Conservation (phyloP, 2,797 vertebrate species). For the Tenualosa ilisha region DNA sequence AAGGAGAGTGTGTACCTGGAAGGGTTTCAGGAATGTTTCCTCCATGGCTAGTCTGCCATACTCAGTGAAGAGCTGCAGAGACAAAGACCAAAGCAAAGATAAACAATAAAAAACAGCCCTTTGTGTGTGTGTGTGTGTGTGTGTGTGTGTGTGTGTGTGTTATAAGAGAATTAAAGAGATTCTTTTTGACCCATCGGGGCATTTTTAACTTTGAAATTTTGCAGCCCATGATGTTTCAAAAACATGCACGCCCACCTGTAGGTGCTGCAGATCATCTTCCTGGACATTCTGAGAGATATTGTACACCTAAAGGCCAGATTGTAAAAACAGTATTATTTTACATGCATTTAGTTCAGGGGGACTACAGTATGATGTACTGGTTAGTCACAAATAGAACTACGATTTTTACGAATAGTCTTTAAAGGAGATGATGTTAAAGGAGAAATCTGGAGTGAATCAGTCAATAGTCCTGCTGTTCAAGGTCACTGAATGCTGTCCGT, state of each 20-base stretch:
- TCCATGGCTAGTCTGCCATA: conserved; percentile 97
- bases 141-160: conserved; percentile 5
- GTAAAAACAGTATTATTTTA: neutral
- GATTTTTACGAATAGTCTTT: neutral
- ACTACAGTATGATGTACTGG: neutral
- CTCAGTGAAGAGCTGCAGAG: conserved; percentile 91
- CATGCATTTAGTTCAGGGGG: neutral
- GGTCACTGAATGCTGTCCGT: no score
- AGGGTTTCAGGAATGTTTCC: conserved; percentile 95
- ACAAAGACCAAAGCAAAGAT: neutral
- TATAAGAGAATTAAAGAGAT: neutral
- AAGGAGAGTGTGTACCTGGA: conserved; percentile 81
- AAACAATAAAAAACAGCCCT: neutral
- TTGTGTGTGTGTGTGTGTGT: neutral
- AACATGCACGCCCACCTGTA: conserved; percentile 80
- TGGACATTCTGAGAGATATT: conserved; percentile 99
- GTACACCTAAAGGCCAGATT: conserved; percentile 83
- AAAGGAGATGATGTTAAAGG: neutral
- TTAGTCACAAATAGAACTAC: neutral
- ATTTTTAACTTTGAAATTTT: neutral
- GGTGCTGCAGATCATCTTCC: conserved; percentile 96
- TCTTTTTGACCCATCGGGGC: neutral
- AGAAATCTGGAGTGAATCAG: no score
- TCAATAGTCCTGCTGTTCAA: no score
- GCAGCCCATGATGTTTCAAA: neutral